These are phyloP conservation scores for Chironex yamaguchii DNA, from an alignment of 30 jellyfish, hydroid and myxozoan genomes.

Conservation along the genomic window DNA sequence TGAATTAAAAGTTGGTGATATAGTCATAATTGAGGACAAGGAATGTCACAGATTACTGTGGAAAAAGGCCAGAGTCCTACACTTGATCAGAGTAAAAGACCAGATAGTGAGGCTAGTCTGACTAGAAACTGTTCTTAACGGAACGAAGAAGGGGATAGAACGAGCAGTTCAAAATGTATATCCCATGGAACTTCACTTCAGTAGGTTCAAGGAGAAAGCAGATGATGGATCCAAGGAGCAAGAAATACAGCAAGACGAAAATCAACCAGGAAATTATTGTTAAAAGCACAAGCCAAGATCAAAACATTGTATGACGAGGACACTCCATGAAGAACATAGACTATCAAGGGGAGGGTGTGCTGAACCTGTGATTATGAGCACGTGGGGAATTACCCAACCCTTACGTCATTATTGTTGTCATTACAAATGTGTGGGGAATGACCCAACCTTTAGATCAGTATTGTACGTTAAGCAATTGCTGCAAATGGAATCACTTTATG, in stretches of 20 bases:
- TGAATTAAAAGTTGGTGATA: conserved; percentile 36
- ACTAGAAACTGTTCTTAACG: conserved; percentile 8
- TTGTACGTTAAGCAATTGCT: too few relatives aligned
- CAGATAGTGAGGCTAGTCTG: conserved; percentile 32
- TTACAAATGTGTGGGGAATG: too few relatives aligned
- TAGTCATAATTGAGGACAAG: conserved; percentile 29
- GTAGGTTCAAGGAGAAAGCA: neutral
- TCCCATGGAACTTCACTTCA: conserved; percentile 12
- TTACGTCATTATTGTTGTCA: too few relatives aligned
- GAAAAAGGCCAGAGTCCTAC: conserved; percentile 51
- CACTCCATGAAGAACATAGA: neutral
- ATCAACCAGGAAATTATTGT: neutral
- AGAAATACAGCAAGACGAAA: neutral
- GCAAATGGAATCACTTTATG: too few relatives aligned
- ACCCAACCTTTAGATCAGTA: too few relatives aligned
- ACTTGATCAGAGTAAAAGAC: conserved; percentile 11
- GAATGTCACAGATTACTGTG: conserved; percentile 47
- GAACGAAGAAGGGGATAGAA: conserved; percentile 29
- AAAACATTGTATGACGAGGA: conserved; percentile 12
- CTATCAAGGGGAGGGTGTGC: conserved; percentile 77
- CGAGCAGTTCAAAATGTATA: conserved; percentile 54
- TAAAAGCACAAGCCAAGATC: conserved; percentile 32
- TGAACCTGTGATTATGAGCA: too few relatives aligned
- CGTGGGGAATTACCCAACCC: too few relatives aligned
- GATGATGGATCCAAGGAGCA: neutral